These are phyloP conservation scores for Hetaerina americana DNA, from an alignment of 1,140 invertebrate species.

Conservation along the genomic window DNA sequence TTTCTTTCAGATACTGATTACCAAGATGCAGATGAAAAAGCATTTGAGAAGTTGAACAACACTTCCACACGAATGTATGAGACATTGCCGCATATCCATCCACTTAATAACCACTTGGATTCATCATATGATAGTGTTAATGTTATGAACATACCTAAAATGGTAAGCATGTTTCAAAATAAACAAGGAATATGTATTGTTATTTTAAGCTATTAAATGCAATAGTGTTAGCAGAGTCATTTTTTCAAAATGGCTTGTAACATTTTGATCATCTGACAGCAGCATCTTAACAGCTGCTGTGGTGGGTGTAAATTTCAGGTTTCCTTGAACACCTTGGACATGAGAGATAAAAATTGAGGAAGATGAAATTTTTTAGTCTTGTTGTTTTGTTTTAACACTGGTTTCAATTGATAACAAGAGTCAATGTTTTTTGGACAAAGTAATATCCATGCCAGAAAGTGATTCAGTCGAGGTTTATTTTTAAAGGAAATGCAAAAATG, in stretches of 20 bases:
- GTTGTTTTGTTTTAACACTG: no score
- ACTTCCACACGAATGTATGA: slow-evolving; percentile 15
- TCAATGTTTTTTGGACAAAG: no score
- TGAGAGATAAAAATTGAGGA: slow-evolving; percentile 1
- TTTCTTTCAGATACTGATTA: slow-evolving; percentile 20
- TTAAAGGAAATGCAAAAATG: no score
- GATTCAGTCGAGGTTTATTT: no score
- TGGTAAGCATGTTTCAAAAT: slow-evolving; percentile 22
- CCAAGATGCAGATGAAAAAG: slow-evolving; percentile 24
- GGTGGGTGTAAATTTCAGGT: not conserved
- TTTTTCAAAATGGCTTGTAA: no score
- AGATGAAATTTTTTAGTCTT: slow-evolving; percentile 3
- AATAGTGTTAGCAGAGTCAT: no score
- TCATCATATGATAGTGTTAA: slow-evolving; percentile 15
- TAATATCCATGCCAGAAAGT: no score
- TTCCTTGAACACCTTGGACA: not conserved
- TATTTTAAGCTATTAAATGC: not conserved
- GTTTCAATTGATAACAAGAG: no score
- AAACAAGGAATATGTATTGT: not conserved
- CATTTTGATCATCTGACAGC: no score
- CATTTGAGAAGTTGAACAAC: slow-evolving; percentile 24
- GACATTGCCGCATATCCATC: slow-evolving; percentile 10
- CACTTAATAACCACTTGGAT: slow-evolving; percentile 11
- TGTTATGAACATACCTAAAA: slow-evolving; percentile 20
- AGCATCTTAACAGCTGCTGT: no score